Base-by-base conservation (phyloP, 2,113 vertebrate genomes). In the Colaptes auratus region DNA sequence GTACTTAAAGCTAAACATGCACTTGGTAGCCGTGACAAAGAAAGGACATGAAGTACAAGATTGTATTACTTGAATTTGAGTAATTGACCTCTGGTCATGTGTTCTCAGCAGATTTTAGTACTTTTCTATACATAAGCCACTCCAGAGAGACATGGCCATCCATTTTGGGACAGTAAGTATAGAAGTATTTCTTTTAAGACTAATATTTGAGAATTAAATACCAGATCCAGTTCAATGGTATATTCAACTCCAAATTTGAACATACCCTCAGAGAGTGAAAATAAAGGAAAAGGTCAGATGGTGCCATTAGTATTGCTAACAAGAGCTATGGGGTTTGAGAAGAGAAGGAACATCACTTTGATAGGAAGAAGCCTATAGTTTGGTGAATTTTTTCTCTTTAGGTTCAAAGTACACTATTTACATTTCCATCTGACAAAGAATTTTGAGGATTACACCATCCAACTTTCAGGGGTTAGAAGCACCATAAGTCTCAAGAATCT, bases 231-330 rank as follows among this genome's bases (percentile, higher is more conserved):
- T 81, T 80, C 61, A 88, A 56, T 52, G 80, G 52, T 74, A 50
- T 89, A 71, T 88, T 90, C 48, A 64, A 9, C 83, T 88, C 58
- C 48, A 77, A 77, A 83, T 39, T 71, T 28, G 82, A 88, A 53
- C 59, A 61, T 64, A 67, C 13, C 13, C 73, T 90, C 12, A 30
- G 70, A 90, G 67, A 61, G 19, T 31, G 70, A 75, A 70, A 71
- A 16, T n/a, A 84, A 85, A 93, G 53, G 58, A 76, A 90, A 95
- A 94, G 88, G 86, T 88, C 82, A 90, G 75, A 71, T 81, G 75
- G 66, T 89, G 59, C 77, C 64, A 80, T 77, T 64, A 56, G 36
- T 0, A 2, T 39, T 83, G 72, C 69, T 81, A 81, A 73, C 69
- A 93, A 64, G 56, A 84, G 33, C 69, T 78, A 30, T 39, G 50